Conservation (phyloP, 2,888 invertebrate genomes). For the Nematopogon swammerdamellus region DNA sequence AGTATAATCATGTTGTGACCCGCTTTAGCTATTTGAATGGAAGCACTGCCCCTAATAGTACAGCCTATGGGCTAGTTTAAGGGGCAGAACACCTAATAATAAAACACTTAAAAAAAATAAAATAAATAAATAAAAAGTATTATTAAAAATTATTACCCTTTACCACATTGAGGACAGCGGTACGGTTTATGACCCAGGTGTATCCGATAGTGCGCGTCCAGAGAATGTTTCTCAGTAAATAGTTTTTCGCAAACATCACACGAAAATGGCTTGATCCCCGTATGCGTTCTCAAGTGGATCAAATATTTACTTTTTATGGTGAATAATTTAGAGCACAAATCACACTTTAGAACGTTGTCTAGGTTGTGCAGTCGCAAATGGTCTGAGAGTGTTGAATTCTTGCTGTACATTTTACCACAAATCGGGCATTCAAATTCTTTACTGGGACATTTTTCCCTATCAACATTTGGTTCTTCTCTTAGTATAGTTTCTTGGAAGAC, state of each 20-base stretch:
- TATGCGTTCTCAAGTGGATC: constrained; percentile 11
- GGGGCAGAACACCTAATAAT: too few species aligned
- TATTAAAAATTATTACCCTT: constrained; percentile 12
- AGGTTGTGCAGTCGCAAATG: constrained; percentile 11
- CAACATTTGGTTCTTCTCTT: too few species aligned
- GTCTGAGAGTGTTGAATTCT: constrained; percentile 10
- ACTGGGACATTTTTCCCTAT: background rate
- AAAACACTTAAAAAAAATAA: too few species aligned
- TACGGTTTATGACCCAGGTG: constrained; percentile 10
- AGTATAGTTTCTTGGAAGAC: too few species aligned
- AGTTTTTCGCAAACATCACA: constrained; percentile 10
- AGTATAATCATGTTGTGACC: too few species aligned
- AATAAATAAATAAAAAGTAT: too few species aligned
- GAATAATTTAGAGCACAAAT: constrained; percentile 10
- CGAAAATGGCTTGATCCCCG: constrained; percentile 7
- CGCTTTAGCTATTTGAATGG: too few species aligned
- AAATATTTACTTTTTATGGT: constrained; percentile 10
- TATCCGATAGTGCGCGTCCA: constrained; percentile 9
- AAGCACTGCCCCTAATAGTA: too few species aligned
- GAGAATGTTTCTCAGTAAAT: constrained; percentile 10
- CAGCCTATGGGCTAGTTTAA: too few species aligned
- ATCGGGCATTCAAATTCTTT: constrained; percentile 6
- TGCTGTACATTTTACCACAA: constrained; percentile 10
- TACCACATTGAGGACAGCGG: constrained; percentile 11
- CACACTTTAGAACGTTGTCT: constrained; percentile 8